phyloP scores from a whole-genome alignment of 2,797 vertebrate species.

The Gephyroberyx darwinii region DNA sequence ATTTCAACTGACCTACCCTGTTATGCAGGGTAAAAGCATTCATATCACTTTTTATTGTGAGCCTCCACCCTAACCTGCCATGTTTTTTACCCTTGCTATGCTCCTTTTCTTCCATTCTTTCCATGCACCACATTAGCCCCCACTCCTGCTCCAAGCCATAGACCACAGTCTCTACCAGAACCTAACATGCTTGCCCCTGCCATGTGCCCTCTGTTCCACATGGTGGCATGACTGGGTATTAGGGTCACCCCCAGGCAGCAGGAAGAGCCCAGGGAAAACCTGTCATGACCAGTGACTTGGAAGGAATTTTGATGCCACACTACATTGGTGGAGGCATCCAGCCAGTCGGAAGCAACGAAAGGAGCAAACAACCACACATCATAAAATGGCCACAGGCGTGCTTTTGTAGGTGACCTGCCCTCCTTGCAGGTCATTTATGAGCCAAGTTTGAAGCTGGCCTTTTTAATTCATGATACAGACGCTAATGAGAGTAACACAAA shows the following conservation, averaged over 20 bases:
- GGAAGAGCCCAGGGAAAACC: conserved; percentile 59
- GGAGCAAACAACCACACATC: conserved; percentile 42
- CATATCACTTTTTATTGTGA: conserved; percentile 7
- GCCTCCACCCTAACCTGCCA: conserved; percentile 9
- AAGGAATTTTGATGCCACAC: conserved; percentile 58
- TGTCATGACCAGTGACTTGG: conserved; percentile 69
- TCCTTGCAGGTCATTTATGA: conserved; percentile 58
- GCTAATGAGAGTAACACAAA: conserved; percentile 45
- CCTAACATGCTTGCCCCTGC: background rate
- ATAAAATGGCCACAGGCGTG: conserved; percentile 55
- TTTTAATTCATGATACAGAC: conserved; percentile 55
- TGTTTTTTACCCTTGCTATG: conserved; percentile 14
- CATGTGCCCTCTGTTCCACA: conserved; percentile 47
- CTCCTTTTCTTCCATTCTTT: background rate
- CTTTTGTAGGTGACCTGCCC: conserved; percentile 50
- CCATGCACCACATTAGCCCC: background rate
- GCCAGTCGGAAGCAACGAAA: conserved; percentile 61
- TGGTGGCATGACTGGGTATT: conserved; percentile 49
- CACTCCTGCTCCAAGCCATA: background rate
- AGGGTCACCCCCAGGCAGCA: conserved; percentile 48
- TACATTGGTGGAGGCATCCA: conserved; percentile 52
- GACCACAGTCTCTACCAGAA: background rate
- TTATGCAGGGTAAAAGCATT: background rate
- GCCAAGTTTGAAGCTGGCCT: conserved; percentile 48
- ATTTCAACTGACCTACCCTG: conserved; percentile 3